Base-by-base conservation (phyloP, 1,140 invertebrate species). In the Grapholita molesta region DNA sequence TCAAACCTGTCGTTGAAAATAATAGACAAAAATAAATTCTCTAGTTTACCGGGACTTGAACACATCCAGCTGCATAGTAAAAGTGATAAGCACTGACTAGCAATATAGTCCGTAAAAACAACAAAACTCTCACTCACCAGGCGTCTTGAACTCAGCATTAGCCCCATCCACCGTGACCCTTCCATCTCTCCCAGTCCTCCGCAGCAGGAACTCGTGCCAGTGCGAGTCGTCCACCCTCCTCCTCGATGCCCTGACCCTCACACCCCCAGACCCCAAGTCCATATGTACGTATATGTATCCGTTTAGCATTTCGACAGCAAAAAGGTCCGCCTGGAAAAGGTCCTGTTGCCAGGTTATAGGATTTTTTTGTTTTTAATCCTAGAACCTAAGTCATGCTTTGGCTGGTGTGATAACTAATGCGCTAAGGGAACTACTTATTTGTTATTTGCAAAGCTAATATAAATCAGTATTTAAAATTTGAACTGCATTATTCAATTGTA, bases 251-350 rank as follows among this genome's bases (percentile, higher is more conserved):
- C 97, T 94, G 11, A 98, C 95, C 80, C 97, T 96, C 0, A 97
- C 94, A 0, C 96, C 94, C 0, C 98, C 98, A n/a, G 97, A 97
- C 0, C 98, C 98, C 15, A 99, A 92, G 86, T 99, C 97, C 66
- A 98, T 92, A 73, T 99, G 96, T 12, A 99, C 94, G 86, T 97
- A 99, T 61, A 99, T 94, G 82, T 99, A 96, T 0, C 98, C 98
- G 72, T 97, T 97, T 38, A 99, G 94, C 70, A 99, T 93, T 89
- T 99, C 98, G 73, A 99, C 95, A 8, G 98, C 98, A 83, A 99
- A 98, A 53, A 98, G 94, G 86, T 99, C 97, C 55, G 95, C 94
- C 95, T 97, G 92, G 38, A 83, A 88, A 24, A 33, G 21, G 64
- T 52, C 35, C 24, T 65, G 55, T 32, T n/a, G 65, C 18, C 21